Percentiles rank a stretch among this genome's conserved stretches.
Conservation (phyloP, 2,797 vertebrate genomes). For the Epinephelus malabaricus region DNA sequence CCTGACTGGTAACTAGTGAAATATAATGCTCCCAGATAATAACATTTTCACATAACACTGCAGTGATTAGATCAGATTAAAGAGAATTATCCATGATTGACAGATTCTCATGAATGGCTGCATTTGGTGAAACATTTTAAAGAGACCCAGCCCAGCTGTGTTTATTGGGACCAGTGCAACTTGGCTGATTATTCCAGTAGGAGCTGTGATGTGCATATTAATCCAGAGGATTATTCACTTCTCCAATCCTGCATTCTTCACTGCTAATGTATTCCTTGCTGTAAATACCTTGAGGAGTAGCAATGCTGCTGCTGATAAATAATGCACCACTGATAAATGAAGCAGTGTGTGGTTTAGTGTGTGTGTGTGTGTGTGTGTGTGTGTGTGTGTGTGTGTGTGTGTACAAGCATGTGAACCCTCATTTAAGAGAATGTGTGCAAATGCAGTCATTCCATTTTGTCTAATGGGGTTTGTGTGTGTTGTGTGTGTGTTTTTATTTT, state of each 20-base stretch:
- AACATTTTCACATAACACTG: constrained; percentile 2
- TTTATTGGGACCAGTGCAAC: constrained; percentile 28
- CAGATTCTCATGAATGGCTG: constrained; percentile 23
- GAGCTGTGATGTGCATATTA: constrained; percentile 65
- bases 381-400: constrained; percentile 7
- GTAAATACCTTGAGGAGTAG: constrained; percentile 77
- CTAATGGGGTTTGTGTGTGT: constrained; percentile 39
- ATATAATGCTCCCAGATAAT: constrained; percentile 13
- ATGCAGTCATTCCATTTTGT: constrained; percentile 58
- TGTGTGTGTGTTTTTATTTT: constrained; percentile 1
- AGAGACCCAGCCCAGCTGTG: neutral
- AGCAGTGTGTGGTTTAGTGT: constrained; percentile 36
- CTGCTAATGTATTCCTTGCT: constrained; percentile 72
- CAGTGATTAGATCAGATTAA: constrained; percentile 27
- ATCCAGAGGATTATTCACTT: constrained; percentile 67
- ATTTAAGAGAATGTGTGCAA: constrained; percentile 44
- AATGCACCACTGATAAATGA: constrained; percentile 80
- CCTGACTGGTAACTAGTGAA: neutral
- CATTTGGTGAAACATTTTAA: constrained; percentile 4
- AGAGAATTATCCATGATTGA: constrained; percentile 14
- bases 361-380: constrained; percentile 18
- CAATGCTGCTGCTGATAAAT: constrained; percentile 73
- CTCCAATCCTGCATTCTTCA: constrained; percentile 60
- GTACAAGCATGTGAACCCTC: constrained; percentile 15
- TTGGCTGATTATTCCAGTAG: constrained; percentile 48